These are phyloP conservation scores for Osmerus eperlanus DNA, from an alignment of 2,113 vertebrate species.

Conservation along the genomic window DNA sequence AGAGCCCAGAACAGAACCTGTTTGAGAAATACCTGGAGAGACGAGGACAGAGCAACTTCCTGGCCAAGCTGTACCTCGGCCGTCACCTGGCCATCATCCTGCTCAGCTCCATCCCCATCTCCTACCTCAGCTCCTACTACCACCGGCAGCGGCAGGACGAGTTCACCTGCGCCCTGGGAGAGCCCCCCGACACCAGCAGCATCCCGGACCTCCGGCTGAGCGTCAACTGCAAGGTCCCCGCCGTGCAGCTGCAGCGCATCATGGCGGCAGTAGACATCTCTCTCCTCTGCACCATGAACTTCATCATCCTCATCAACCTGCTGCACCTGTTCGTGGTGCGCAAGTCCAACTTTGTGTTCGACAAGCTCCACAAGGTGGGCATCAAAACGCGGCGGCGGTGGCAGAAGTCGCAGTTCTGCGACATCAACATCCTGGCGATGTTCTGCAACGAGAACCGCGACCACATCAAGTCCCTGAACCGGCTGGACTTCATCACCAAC, in stretches of 20 bases:
- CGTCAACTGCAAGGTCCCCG: slow-evolving; percentile 94
- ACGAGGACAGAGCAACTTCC: slow-evolving; percentile 93
- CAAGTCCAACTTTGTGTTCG: slow-evolving; percentile 98
- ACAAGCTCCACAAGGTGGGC: slow-evolving; percentile 97
- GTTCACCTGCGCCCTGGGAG: slow-evolving; percentile 92
- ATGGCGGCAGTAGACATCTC: slow-evolving; percentile 91
- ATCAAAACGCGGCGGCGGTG: slow-evolving; percentile 94
- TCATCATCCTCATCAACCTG: slow-evolving; percentile 93
- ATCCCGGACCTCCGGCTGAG: slow-evolving; percentile 77
- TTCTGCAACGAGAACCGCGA: slow-evolving; percentile 99
- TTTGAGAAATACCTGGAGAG: slow-evolving; percentile 98
- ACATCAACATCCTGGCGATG: slow-evolving; percentile 99
- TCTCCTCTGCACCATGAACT: slow-evolving; percentile 93
- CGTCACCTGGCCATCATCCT: slow-evolving; percentile 95
- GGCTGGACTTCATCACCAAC: slow-evolving; percentile 97
- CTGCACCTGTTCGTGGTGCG: slow-evolving; percentile 96
- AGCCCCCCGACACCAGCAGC: slow-evolving; percentile 85
- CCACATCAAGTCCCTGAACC: slow-evolving; percentile 97
- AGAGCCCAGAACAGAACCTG: slow-evolving; percentile 97
- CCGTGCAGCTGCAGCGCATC: slow-evolving; percentile 95
- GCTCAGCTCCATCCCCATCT: slow-evolving; percentile 93
- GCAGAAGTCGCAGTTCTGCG: slow-evolving; percentile 98
- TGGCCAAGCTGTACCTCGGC: slow-evolving; percentile 92
- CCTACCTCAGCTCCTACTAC: slow-evolving; percentile 94
- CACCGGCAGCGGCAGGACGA: slow-evolving; percentile 95